These are phyloP conservation scores for Empis livida DNA, from an alignment of 2,888 invertebrate genomes.

Conservation along the genomic window DNA sequence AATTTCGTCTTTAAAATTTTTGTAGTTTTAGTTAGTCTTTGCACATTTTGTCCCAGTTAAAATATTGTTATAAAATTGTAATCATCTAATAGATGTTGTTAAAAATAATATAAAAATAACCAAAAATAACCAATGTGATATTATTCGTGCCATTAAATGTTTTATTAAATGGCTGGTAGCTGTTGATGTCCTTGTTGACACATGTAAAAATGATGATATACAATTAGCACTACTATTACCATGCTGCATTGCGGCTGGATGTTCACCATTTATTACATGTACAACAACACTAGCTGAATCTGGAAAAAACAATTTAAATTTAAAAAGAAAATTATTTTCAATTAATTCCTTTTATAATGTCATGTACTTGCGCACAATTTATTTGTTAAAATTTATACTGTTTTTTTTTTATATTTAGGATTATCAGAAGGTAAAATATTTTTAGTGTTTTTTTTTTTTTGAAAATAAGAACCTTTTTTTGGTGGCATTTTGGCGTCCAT, in stretches of 20 bases:
- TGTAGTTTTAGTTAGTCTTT: too few relatives aligned
- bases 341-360: too few relatives aligned
- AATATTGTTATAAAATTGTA: constrained; percentile 1
- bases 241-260: constrained; percentile 51
- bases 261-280: constrained; percentile 66
- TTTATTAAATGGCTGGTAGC: constrained; percentile 10
- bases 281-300: constrained; percentile 72
- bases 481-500: too few relatives aligned
- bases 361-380: too few relatives aligned
- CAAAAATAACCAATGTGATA: constrained; percentile 10
- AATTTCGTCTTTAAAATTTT: too few relatives aligned
- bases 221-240: constrained; percentile 34
- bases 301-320: constrained; percentile 25
- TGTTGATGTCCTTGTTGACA: constrained; percentile 11
- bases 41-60: too few relatives aligned
- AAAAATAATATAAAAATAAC: constrained; percentile 5
- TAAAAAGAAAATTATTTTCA: not conserved
- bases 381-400: too few relatives aligned
- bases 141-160: constrained; percentile 9
- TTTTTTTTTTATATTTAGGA: too few relatives aligned
- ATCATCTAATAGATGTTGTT: constrained; percentile 11
- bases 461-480: too few relatives aligned
- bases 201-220: constrained; percentile 20
- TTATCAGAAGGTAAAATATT: too few relatives aligned
- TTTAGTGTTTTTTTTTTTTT: too few relatives aligned